Base-by-base conservation (phyloP, 2,888 invertebrate genomes). In the Cheilosia vernalis region DNA sequence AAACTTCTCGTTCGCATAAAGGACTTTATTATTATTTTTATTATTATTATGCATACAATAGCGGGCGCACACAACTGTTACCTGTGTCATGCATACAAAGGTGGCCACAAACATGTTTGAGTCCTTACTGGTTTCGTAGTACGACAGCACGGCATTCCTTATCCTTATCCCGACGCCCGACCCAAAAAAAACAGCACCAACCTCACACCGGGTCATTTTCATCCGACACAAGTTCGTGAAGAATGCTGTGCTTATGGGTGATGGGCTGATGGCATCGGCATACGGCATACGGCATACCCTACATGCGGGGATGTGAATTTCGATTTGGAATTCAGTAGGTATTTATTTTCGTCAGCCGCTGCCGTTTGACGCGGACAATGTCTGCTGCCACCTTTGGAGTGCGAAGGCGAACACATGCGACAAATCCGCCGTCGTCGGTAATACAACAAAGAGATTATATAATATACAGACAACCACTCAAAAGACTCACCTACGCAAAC, bases 361-460 rank as follows among this genome's bases (percentile, higher is more conserved):
- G 53, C 24, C 63, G 17, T 70, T 63, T 79, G 64, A 79, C 60
- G 42, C 42, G 37, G 13, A 13, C 37, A 37, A 37, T 13, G 37
- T 60, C 56, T 42, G 55, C 21, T 7, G 21, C 27, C 24, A 19
- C 69, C 13, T 37, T 9, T 3, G 6, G 4, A 1, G 5, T 49
- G 17, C 30, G 30, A 5, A 37, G 33, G 17, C 30, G 30, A 5
- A 37, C 30, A 56, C 30, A 47, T 19, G 27, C 13, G 21, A 33
- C 60, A 40, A 40, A 60, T 47, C 37, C 64, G 58, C 66, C 19
- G 56, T 24, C 30, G 17, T 24, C 60, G 42, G 60, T 47, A 37
- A 42, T 47, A 33, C 51, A 67, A 67, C 58, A 80, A 67, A 49
- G 67, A 66, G 67, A 67, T 73, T 80, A 80, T 80, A 80, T 80